These are phyloP conservation scores for Myathropa florea DNA, from an alignment of 2,888 invertebrate genomes.

Conservation along the genomic window DNA sequence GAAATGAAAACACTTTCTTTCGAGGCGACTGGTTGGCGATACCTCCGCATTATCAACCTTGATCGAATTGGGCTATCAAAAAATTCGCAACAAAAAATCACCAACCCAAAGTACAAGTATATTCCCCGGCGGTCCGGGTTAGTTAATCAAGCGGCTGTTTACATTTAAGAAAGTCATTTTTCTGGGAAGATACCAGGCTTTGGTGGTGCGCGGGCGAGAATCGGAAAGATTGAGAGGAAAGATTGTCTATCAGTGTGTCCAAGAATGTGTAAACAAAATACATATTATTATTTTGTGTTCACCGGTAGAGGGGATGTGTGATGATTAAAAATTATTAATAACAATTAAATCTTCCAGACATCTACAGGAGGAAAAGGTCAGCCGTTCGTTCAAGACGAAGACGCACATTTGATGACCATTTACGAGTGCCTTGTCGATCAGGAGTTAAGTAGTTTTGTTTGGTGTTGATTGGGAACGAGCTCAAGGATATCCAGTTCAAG, in stretches of 20 bases:
- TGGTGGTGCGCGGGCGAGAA: not conserved
- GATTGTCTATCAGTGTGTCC: not conserved
- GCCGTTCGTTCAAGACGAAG: no score
- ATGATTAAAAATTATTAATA: not conserved
- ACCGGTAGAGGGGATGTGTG: not conserved
- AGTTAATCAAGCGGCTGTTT: not conserved
- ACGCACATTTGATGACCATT: not conserved
- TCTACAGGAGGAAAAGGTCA: not conserved
- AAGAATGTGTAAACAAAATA: not conserved
- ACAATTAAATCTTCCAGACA: not conserved
- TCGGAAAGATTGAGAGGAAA: not conserved
- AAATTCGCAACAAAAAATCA: conserved; percentile 1
- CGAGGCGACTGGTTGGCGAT: not conserved
- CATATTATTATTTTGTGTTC: not conserved
- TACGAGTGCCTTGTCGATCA: not conserved
- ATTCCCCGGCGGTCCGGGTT: not conserved
- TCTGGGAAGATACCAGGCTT: not conserved
- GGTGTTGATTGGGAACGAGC: not conserved
- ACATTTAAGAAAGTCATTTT: not conserved
- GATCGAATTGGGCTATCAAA: conserved; percentile 22
- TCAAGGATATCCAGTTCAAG: no score
- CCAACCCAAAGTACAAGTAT: not conserved
- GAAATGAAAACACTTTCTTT: not conserved
- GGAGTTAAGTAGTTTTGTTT: not conserved
- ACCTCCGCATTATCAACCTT: conserved; percentile 31